Percentiles rank a stretch among this genome's conserved stretches.
Conservation (phyloP, 2,797 vertebrate species). For the Chromobotia macracanthus region DNA sequence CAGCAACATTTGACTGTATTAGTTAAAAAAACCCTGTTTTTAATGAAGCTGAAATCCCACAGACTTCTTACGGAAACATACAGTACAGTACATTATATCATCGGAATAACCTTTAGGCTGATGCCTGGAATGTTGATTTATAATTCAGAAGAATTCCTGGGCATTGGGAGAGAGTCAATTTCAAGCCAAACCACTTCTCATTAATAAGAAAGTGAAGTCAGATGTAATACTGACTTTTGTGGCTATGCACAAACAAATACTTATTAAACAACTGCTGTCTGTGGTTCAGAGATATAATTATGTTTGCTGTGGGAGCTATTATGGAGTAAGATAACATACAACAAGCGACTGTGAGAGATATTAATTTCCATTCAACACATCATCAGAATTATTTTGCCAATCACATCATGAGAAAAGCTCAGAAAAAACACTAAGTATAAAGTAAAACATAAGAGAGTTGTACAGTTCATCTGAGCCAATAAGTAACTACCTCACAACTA, state of each 20-base stretch:
- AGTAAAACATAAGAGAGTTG: too few relatives aligned
- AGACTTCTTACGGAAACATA: neutral
- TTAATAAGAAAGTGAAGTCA: neutral
- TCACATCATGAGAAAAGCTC: neutral
- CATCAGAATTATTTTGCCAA: neutral
- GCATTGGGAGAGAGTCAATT: neutral
- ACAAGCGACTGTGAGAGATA: constrained; percentile 5
- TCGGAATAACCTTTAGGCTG: neutral
- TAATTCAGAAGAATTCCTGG: neutral
- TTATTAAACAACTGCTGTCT: neutral
- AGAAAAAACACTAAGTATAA: neutral
- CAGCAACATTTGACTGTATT: too few relatives aligned
- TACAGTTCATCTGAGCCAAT: neutral
- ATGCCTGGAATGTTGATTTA: neutral
- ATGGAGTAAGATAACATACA: neutral
- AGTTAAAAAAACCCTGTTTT: too few relatives aligned
- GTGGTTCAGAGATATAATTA: neutral
- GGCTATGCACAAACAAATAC: neutral
- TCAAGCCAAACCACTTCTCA: neutral
- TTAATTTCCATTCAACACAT: neutral
- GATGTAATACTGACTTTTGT: constrained; percentile 2
- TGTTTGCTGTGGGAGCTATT: neutral
- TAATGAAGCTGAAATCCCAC: too few relatives aligned
- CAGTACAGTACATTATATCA: too few relatives aligned
- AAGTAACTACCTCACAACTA: too few relatives aligned